These are phyloP conservation scores for Desoria tigrina DNA, from an alignment of 2,888 invertebrate species.

Conservation along the genomic window DNA sequence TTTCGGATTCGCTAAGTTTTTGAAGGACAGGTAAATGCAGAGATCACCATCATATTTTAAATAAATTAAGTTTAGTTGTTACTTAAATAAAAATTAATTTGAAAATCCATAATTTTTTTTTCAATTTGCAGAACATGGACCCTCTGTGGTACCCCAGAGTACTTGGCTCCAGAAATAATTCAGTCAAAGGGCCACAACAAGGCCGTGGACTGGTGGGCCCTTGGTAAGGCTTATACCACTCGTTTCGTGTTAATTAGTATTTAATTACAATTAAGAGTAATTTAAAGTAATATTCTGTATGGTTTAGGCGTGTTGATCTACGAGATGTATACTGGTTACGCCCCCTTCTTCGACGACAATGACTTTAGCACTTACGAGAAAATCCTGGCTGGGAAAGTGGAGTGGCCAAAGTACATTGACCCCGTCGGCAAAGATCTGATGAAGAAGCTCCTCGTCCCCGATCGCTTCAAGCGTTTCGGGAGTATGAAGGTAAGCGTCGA, in stretches of 20 bases:
- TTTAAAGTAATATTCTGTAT: too few relatives aligned
- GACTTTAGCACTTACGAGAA: constrained; percentile 99
- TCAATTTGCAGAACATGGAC: constrained; percentile 99
- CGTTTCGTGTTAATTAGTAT: too few relatives aligned
- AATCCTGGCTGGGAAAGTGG: constrained; percentile 96
- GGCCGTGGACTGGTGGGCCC: constrained; percentile 54
- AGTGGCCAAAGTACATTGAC: constrained; percentile 98
- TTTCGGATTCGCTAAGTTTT: constrained; percentile 94
- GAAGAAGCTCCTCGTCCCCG: constrained; percentile 79
- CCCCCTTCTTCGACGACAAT: constrained; percentile 99
- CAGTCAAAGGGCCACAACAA: constrained; percentile 48
- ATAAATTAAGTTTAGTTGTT: too few relatives aligned
- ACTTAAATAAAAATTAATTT: too few relatives aligned
- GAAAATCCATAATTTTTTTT: too few relatives aligned
- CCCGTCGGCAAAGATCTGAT: constrained; percentile 96
- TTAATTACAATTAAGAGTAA: too few relatives aligned
- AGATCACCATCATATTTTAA: too few relatives aligned
- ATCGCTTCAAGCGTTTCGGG: constrained; percentile 73
- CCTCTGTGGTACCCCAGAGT: constrained; percentile 89
- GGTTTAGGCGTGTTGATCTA: constrained; percentile 81
- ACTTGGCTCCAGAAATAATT: constrained; percentile 61
- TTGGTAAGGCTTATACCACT: background rate
- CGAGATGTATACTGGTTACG: constrained; percentile 99
- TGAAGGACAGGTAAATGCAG: too few relatives aligned
- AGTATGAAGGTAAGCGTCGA: constrained; percentile 65